These are phyloP conservation scores for Columbina picui DNA, from an alignment of 2,113 vertebrate genomes.

Conservation along the genomic window DNA sequence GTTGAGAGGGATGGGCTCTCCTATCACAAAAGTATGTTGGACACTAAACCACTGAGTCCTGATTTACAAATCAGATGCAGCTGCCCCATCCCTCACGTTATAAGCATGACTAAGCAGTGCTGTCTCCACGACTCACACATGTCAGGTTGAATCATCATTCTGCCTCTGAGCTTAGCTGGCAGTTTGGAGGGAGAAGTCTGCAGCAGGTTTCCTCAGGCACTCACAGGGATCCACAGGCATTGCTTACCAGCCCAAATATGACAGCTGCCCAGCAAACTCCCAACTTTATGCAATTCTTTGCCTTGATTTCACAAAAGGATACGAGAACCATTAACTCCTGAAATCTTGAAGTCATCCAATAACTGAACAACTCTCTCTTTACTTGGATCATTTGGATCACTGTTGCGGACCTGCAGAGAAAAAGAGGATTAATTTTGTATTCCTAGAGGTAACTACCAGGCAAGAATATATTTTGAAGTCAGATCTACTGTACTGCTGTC, in stretches of 20 bases:
- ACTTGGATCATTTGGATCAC: slow-evolving; percentile 88
- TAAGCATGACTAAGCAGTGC: not conserved
- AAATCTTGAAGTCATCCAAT: slow-evolving; percentile 96
- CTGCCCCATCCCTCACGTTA: not conserved
- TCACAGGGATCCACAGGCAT: not conserved
- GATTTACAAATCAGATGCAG: not conserved
- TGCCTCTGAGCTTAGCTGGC: not conserved
- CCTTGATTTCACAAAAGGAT: slow-evolving; percentile 80
- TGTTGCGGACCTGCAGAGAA: slow-evolving; percentile 87
- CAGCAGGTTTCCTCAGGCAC: not conserved
- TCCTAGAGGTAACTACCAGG: not conserved
- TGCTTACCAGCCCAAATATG: not conserved
- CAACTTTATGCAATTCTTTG: not conserved
- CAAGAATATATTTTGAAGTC: not conserved
- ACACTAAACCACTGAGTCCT: not conserved
- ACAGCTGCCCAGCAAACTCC: not conserved
- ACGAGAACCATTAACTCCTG: slow-evolving; percentile 95
- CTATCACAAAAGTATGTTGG: not conserved
- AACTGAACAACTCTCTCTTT: slow-evolving; percentile 95
- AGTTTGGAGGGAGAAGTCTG: not conserved
- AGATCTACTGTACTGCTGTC: not conserved
- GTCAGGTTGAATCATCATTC: not conserved
- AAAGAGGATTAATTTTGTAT: not conserved
- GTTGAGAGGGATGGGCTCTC: not conserved
- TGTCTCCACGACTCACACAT: accelerated